phyloP scores from a whole-genome alignment of 1,140 invertebrate species.

The Meloidogyne hapla region DNA sequence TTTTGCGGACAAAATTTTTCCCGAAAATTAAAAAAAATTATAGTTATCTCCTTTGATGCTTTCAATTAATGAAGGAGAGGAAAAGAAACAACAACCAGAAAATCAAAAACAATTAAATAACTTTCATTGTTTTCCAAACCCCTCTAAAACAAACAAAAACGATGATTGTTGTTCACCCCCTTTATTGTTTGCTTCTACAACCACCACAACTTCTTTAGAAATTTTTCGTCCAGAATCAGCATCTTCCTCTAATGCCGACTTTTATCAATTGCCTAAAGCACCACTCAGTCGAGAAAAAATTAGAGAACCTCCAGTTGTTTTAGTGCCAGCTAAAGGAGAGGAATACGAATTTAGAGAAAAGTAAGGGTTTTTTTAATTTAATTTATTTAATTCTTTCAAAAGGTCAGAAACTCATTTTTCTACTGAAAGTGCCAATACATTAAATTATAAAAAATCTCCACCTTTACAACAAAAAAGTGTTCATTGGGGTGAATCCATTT shows the following conservation, averaged over 20 bases:
- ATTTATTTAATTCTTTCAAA: background rate
- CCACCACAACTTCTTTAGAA: background rate
- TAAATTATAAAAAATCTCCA: background rate
- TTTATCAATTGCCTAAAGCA: conserved; percentile 14
- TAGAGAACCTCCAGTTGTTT: background rate
- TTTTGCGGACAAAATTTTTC: background rate
- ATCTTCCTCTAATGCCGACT: background rate
- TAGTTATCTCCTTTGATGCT: background rate
- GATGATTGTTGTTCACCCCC: background rate
- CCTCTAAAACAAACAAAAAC: background rate
- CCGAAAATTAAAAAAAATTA: background rate
- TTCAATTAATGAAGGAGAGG: background rate
- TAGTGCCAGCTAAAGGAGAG: background rate
- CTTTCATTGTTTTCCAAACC: background rate
- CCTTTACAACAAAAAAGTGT: conserved; percentile 10
- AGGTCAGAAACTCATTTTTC: conserved; percentile 28
- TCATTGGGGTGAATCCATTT: conserved; percentile 13
- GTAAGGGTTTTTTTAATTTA: background rate
- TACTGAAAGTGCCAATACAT: background rate
- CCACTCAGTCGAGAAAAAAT: conserved; percentile 13
- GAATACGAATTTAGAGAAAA: conserved; percentile 18
- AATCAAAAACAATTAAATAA: background rate
- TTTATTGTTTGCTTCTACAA: background rate
- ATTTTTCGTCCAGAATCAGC: conserved; percentile 16
- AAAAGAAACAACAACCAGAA: background rate